Base-by-base conservation (phyloP, 2,113 vertebrate species). In the Opisthocomus hoazin region DNA sequence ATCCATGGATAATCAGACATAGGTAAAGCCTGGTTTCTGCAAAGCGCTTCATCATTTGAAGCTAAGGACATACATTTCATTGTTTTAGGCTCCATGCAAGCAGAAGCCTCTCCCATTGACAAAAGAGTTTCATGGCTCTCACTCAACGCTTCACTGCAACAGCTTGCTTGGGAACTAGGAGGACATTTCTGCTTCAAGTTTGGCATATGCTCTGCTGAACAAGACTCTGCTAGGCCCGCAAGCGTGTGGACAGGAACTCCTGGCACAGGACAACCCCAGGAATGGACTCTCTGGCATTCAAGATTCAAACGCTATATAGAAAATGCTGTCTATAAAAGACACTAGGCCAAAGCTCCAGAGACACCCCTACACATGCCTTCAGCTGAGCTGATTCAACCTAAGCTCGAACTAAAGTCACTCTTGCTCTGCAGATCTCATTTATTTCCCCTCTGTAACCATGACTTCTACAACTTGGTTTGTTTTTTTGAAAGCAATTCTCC, bases 1-100 rank as follows among this genome's bases (percentile, higher is more conserved):
- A 50, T 57, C 84, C 78, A 39, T 34, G 65, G 63, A 86, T 87
- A 95, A 95, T 91, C 84, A 91, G 70, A 76, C 57, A 94, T 82
- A 14, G 3, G 30, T 21, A 51, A 75, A 75, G 69, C 57, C 81
- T 56, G 18, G 48, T 71, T 95, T 89, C 79, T 37, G 45, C 81
- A 83, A 37, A 87, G 65, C 54, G 76, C 36, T 92, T 88, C 68
- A 74, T 87, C 36, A 88, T 54, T 84, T 75, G 51, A 93, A 90
- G 81, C 88, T 53, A 84, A 74, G 76, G 86, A 91, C 66, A 65
- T n/a, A 81, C 21, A 18, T 76, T 92, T 71, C 32, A 58, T 36
- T 77, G 43, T 11, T 91, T 81, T 56, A 89, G 86, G 61, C 24
- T 84, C 26, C 41, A 43, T 7, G 53, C 69, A 89, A 79, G 73